Evolutionary conservation across 2,113 vertebrate genomes (phyloP).

Genomic region (Bos taurus): DNA sequence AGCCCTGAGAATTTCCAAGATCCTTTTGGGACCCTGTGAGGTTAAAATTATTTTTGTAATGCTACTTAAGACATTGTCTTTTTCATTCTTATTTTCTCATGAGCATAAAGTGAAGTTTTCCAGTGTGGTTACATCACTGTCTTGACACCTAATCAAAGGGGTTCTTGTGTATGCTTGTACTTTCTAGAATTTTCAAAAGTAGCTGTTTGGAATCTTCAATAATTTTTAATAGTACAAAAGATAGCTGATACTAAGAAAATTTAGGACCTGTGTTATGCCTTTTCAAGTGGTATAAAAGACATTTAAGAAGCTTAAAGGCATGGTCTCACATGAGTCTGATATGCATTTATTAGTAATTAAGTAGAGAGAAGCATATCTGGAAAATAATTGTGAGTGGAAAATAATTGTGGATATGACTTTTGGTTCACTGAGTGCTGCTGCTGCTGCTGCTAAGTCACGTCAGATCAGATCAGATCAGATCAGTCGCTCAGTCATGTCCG

Average conservation of each 20-base stretch:
- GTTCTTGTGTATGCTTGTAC: neutral
- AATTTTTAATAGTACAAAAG: neutral
- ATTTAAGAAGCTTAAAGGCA: neutral
- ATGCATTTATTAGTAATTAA: neutral
- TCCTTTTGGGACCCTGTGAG: neutral
- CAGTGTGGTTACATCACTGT: neutral
- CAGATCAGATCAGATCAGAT: no score
- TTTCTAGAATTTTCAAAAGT: neutral
- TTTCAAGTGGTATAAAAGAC: neutral
- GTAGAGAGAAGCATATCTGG: neutral
- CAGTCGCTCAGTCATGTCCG: no score
- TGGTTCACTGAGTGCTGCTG: neutral
- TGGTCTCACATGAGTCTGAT: neutral
- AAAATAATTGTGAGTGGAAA: neutral
- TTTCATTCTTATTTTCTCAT: neutral
- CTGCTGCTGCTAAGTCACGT: no score
- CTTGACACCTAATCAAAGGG: neutral
- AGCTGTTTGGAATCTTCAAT: neutral
- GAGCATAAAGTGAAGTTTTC: neutral
- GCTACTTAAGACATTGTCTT: neutral
- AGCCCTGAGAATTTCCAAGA: neutral
- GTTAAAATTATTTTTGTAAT: neutral
- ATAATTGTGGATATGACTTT: neutral
- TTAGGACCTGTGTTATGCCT: neutral
- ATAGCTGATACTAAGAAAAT: neutral